Conservation (phyloP, 2,797 vertebrate species). For the Loris lydekkerianus region DNA sequence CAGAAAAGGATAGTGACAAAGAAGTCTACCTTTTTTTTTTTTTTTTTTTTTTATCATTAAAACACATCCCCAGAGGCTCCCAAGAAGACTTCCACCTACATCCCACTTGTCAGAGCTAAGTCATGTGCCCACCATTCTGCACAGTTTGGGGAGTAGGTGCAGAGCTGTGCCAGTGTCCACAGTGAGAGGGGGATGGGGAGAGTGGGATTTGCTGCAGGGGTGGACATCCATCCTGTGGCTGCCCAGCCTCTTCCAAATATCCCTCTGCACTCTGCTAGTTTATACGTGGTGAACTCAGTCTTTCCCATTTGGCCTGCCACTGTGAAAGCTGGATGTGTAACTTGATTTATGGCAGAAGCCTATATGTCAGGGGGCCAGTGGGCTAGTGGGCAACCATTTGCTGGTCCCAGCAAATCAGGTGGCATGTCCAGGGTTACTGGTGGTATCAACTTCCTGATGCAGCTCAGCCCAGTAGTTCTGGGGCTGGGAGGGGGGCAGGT, state of each 20-base stretch:
- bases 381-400: neutral
- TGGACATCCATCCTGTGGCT: neutral
- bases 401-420: neutral
- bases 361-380: neutral
- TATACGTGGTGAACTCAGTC: neutral
- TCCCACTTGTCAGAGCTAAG: neutral
- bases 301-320: neutral
- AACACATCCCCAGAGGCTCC: neutral
- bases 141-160: neutral
- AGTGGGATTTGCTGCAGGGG: rapidly evolving
- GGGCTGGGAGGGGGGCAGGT: neutral
- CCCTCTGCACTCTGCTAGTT: neutral
- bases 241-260: rapidly evolving
- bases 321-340: neutral
- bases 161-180: rapidly evolving
- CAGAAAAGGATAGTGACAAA: neutral
- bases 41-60: neutral
- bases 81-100: rapidly evolving
- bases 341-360: rapidly evolving
- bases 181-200: neutral
- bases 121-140: rapidly evolving
- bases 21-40: neutral
- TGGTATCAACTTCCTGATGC: neutral
- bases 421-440: neutral
- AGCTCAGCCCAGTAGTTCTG: neutral